These are phyloP conservation scores for Nerophis lumbriciformis DNA, from an alignment of 2,113 vertebrate genomes.

Conservation along the genomic window DNA sequence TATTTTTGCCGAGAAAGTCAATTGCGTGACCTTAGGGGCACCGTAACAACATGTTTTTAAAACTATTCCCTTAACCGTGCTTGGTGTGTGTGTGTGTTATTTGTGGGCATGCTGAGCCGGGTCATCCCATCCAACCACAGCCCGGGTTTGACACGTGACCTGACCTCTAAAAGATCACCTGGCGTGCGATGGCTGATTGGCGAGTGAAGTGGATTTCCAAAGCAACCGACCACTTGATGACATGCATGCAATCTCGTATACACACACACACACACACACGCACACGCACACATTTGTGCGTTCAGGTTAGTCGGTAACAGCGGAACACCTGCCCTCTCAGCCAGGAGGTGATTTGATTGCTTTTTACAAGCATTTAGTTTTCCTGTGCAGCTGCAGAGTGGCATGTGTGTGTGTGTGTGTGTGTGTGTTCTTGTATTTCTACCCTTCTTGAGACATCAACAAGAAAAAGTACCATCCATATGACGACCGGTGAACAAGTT, in stretches of 20 bases:
- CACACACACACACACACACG: neutral
- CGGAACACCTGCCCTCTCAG: constrained; percentile 49
- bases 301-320: neutral
- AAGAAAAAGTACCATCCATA: too few species aligned
- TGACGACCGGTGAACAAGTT: too few species aligned
- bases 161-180: constrained; percentile 18
- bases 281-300: neutral
- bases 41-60: neutral
- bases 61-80: too few species aligned
- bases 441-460: too few species aligned
- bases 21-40: too few species aligned
- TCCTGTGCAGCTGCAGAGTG: constrained; percentile 1
- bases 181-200: constrained; percentile 23
- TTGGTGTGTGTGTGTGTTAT: neutral
- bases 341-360: constrained; percentile 44
- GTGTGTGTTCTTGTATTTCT: neutral
- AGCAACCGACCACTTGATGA: constrained; percentile 4
- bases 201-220: constrained; percentile 28
- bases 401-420: neutral
- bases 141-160: constrained; percentile 13
- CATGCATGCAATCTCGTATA: constrained; percentile 3
- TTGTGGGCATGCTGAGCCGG: constrained; percentile 6
- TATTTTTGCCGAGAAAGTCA: too few species aligned
- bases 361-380: constrained; percentile 46
- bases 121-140: constrained; percentile 34